Base-by-base conservation (phyloP, 2,888 invertebrate genomes). In the Parnassius mnemosyne region DNA sequence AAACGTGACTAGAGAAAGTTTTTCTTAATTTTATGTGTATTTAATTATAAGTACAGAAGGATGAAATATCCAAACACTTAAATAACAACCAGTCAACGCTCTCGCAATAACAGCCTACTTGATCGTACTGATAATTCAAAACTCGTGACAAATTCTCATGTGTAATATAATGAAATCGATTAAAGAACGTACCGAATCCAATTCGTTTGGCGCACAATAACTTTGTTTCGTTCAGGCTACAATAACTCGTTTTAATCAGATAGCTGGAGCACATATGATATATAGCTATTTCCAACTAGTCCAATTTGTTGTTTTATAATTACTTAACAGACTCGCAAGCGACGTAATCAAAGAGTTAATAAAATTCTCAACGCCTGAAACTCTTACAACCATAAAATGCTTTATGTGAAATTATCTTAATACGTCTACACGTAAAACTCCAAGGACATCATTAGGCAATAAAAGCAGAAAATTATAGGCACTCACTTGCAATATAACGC, bases 1-100 rank as follows among this genome's bases (percentile, higher is more conserved):
- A 64, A 65, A 69, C 74, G 72, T 85, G 85, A 86, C 78, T 73
- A 70, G 81, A 71, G 87, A 88, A 88, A 87, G 89, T 85, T 75
- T 76, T 71, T 71, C 72, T 68, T 63, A 64, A 67, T 72, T 73
- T 11, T 11, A 11, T 72, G 78, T 74, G 71, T 77, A 80, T 78
- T 78, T 9, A 77, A 81, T 82, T 77, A 80, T 77, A 52, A 60
- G 20, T 53, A 49, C 49, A 44, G 44, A 47, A 49, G 71, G 70
- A 65, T 72, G 58, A 57, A 60, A 58, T 68, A 71, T 71, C 74
- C 68, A 70, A 70, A 71, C 66, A 70, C 56, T 67, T 70, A 71
- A 16, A 66, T 64, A 60, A 63, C 74, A 71, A 70, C 71, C 68
- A 71, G 72, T 74, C 57, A 53, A 54, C 63, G 59, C 46, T 64